Conservation (phyloP, 2,113 vertebrate genomes). For the Megatriorchis doriae region DNA sequence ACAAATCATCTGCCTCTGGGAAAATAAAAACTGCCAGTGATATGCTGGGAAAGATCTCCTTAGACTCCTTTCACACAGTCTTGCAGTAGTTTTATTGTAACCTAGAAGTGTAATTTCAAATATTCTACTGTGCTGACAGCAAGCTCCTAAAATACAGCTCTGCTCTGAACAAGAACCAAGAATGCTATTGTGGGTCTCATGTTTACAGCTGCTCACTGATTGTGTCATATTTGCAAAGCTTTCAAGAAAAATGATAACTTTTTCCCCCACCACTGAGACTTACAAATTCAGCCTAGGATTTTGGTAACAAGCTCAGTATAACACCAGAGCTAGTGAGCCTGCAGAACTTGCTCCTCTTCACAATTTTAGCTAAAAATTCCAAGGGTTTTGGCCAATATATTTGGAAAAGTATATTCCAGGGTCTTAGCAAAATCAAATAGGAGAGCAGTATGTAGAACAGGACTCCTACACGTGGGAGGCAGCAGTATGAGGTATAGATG, state of each 20-base stretch:
- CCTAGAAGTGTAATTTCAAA: conserved; percentile 26
- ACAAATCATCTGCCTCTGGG: conserved; percentile 65
- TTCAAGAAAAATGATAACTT: not conserved
- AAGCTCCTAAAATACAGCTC: conserved; percentile 40
- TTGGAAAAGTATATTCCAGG: not conserved
- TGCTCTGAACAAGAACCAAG: not conserved
- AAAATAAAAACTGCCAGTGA: conserved; percentile 60
- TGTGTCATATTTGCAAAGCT: not conserved
- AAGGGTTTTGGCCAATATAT: not conserved
- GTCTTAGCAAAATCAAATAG: not conserved
- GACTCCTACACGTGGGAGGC: not conserved
- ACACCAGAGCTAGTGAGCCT: not conserved
- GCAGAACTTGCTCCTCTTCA: not conserved
- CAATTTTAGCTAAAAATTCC: not conserved
- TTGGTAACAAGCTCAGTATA: not conserved
- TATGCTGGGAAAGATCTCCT: conserved; percentile 56
- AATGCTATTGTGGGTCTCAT: not conserved
- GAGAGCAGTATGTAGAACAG: not conserved
- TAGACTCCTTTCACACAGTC: conserved; percentile 5
- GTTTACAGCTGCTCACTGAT: conserved; percentile 16
- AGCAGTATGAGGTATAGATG: not conserved
- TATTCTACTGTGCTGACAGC: not conserved
- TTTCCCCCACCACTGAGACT: not conserved
- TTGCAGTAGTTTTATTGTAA: conserved; percentile 36
- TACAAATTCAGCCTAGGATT: not conserved